Percentiles rank a stretch among this genome's conserved stretches.
These are phyloP conservation scores for Apoda limacodes DNA, from an alignment of 2,888 invertebrate genomes.

Conservation along the genomic window DNA sequence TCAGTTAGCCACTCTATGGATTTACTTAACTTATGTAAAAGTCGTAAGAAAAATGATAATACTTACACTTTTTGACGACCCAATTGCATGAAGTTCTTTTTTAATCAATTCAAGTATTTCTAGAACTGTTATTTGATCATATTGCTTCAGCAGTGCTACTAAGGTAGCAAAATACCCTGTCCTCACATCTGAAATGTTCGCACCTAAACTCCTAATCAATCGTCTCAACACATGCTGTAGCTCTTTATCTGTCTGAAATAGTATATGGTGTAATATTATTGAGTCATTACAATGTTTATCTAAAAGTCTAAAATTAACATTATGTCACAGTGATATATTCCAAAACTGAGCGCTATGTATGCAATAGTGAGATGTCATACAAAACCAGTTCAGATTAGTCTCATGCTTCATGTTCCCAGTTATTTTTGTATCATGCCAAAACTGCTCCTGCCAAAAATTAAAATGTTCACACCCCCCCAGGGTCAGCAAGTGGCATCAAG, in stretches of 20 bases:
- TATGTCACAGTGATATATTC: neutral
- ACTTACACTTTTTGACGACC: conserved; percentile 76
- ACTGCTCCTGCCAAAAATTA: too few species aligned
- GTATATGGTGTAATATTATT: conserved; percentile 15
- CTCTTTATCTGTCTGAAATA: conserved; percentile 70
- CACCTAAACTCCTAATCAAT: conserved; percentile 78
- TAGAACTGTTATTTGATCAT: conserved; percentile 55
- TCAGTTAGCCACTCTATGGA: too few species aligned
- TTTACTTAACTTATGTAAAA: too few species aligned
- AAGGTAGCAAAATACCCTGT: conserved; percentile 78
- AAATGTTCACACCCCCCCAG: too few species aligned
- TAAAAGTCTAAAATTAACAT: conserved; percentile 7
- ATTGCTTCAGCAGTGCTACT: conserved; percentile 68
- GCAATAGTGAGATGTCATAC: too few species aligned
- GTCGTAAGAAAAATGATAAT: too few species aligned
- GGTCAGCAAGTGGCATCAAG: too few species aligned
- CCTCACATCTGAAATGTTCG: conserved; percentile 72
- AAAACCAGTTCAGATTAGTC: too few species aligned
- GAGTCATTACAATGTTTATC: too few species aligned
- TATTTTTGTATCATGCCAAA: too few species aligned
- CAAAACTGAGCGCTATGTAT: neutral
- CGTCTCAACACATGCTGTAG: conserved; percentile 75
- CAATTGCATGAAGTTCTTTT: conserved; percentile 74
- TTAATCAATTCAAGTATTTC: conserved; percentile 71
- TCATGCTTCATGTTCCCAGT: too few species aligned